Percentiles rank a stretch among this genome's conserved stretches.
These are phyloP conservation scores for Crossaster papposus DNA, from an alignment of 53 echinoderm and acorn worm species.

Conservation along the genomic window DNA sequence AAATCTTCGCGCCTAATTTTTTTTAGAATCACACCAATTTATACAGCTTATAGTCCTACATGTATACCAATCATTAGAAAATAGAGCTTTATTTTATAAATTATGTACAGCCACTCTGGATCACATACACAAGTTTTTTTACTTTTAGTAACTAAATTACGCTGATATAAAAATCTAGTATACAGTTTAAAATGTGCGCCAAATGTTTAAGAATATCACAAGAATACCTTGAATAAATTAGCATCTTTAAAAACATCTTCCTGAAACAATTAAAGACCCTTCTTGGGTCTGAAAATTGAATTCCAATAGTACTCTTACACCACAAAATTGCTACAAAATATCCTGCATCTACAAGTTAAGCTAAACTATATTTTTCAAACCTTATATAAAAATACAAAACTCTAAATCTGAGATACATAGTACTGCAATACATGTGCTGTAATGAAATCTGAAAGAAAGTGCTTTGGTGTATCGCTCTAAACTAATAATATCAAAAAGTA, in stretches of 20 bases:
- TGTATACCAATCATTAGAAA: not conserved
- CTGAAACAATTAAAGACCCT: too few species aligned
- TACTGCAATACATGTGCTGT: not conserved
- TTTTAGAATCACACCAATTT: too few species aligned
- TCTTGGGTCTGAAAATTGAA: too few species aligned
- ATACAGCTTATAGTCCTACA: not conserved
- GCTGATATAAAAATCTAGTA: too few species aligned
- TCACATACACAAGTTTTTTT: not conserved
- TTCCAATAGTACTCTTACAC: too few species aligned
- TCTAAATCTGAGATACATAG: not conserved
- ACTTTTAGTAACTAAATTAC: not conserved
- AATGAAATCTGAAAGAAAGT: not conserved
- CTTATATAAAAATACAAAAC: constrained; percentile 1
- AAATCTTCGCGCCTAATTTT: too few species aligned
- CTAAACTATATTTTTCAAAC: not conserved
- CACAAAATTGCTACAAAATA: not conserved
- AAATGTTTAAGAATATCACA: too few species aligned
- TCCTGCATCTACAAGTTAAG: not conserved
- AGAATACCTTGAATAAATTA: too few species aligned
- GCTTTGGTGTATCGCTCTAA: not conserved
- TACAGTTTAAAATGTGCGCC: too few species aligned
- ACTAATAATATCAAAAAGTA: too few species aligned
- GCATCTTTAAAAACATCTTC: too few species aligned
- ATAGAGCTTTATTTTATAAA: not conserved
- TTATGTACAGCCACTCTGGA: not conserved